Conservation (phyloP, 2,797 vertebrate species). For the Menidia menidia region DNA sequence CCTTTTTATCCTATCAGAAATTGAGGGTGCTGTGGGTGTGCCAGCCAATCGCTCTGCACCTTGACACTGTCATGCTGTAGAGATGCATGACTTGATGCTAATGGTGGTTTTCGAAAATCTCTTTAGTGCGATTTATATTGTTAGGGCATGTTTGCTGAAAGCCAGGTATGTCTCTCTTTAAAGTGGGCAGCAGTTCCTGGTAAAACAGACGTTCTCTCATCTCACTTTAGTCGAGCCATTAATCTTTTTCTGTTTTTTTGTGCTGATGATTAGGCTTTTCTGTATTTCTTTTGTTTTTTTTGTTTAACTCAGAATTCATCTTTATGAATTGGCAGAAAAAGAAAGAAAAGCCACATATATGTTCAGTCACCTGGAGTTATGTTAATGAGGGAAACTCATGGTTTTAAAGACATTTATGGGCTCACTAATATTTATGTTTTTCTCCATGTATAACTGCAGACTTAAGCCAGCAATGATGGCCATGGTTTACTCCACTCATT, state of each 20-base stretch:
- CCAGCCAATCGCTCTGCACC: constrained; percentile 62
- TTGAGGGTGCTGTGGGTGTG: constrained; percentile 52
- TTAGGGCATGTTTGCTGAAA: constrained; percentile 71
- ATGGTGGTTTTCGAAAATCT: constrained; percentile 75
- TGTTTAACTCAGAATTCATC: constrained; percentile 4
- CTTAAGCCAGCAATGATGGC: constrained; percentile 1
- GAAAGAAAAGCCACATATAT: neutral
- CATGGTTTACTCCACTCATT: constrained; percentile 4
- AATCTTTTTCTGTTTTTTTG: constrained; percentile 22
- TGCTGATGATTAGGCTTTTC: constrained; percentile 9
- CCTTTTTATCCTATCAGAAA: constrained; percentile 64
- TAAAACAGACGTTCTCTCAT: constrained; percentile 40
- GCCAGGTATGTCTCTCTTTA: constrained; percentile 67
- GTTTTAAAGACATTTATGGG: constrained; percentile 13
- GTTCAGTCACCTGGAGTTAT: neutral
- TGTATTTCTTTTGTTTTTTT: constrained; percentile 8
- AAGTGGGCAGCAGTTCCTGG: constrained; percentile 49
- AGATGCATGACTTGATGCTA: constrained; percentile 76
- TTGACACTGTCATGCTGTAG: constrained; percentile 69
- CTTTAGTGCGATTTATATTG: constrained; percentile 70
- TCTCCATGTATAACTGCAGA: constrained; percentile 6
- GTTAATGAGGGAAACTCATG: constrained; percentile 12
- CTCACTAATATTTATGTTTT: constrained; percentile 6
- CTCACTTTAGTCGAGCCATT: constrained; percentile 47
- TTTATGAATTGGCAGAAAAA: constrained; percentile 17